Conservation (phyloP, 2,797 vertebrate species). For the Potorous gilbertii region DNA sequence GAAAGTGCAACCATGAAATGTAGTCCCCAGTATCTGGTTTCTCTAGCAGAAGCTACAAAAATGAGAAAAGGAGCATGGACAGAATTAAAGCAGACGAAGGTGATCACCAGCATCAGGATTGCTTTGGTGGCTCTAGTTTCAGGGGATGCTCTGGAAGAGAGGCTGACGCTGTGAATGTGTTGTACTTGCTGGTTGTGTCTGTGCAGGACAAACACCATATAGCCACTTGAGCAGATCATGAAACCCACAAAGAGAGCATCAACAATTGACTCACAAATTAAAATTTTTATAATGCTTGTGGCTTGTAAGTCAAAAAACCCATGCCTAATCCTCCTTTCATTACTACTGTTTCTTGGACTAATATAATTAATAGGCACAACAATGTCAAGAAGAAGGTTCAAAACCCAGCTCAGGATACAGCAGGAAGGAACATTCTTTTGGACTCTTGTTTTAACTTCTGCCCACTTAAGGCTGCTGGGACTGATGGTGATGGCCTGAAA, state of each 20-base stretch:
- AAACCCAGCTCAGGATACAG: slow-evolving; percentile 9
- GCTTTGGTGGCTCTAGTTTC: not conserved
- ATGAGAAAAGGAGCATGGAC: not conserved
- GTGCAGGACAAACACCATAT: not conserved
- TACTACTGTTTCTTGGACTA: not conserved
- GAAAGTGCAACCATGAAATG: not conserved
- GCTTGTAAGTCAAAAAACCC: not conserved
- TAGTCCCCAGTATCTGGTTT: not conserved
- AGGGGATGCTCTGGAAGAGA: not conserved
- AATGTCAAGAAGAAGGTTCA: slow-evolving; percentile 19
- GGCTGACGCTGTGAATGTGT: not conserved
- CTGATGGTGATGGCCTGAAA: slow-evolving; percentile 1
- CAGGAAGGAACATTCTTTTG: not conserved
- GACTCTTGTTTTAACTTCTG: not conserved
- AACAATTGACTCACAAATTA: not conserved
- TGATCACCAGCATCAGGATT: not conserved
- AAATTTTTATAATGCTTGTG: not conserved
- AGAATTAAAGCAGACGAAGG: not conserved
- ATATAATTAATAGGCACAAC: not conserved
- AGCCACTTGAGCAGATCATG: not conserved
- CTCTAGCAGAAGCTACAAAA: not conserved
- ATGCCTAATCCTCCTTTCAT: not conserved
- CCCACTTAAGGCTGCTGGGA: not conserved
- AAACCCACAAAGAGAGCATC: not conserved
- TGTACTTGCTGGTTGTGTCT: not conserved